A percentile compares a stretch with the other conserved stretches of the same genome.
These are phyloP conservation scores for Malurus melanocephalus DNA, from an alignment of 2,113 vertebrate species.

Conservation along the genomic window DNA sequence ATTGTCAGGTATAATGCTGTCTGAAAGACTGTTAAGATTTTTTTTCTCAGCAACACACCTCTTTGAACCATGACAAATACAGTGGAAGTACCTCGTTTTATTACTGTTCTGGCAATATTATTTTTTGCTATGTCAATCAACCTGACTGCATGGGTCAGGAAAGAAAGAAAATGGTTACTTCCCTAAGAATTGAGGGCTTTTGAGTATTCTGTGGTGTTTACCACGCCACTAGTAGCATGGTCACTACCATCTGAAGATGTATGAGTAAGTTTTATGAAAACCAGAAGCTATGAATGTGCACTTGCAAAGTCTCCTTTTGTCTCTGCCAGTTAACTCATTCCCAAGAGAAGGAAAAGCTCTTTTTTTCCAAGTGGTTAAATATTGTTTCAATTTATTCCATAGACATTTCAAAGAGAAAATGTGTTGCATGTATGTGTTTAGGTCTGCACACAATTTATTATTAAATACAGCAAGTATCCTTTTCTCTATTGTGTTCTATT, in stretches of 20 bases:
- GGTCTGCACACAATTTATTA: background rate
- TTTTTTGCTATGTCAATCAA: background rate
- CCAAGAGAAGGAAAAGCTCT: background rate
- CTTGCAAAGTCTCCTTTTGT: background rate
- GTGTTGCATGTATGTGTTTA: background rate
- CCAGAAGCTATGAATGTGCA: background rate
- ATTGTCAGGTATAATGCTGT: background rate
- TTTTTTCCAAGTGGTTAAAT: background rate
- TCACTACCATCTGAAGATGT: background rate
- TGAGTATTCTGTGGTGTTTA: background rate
- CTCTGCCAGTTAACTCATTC: background rate
- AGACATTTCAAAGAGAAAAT: conserved; percentile 1
- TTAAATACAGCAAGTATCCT: background rate
- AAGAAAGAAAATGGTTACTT: background rate
- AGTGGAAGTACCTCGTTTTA: background rate
- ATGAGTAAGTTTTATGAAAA: background rate
- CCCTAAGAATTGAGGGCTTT: background rate
- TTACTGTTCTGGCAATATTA: background rate
- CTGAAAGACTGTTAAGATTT: background rate
- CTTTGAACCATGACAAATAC: background rate
- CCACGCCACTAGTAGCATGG: background rate
- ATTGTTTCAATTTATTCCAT: background rate
- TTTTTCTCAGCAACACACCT: background rate
- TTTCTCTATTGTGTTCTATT: background rate
- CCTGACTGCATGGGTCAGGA: background rate